Percentiles rank a stretch among this genome's conserved stretches.
Evolutionary conservation across 2,113 vertebrate species (phyloP).

Genomic region (Tamias sibiricus): DNA sequence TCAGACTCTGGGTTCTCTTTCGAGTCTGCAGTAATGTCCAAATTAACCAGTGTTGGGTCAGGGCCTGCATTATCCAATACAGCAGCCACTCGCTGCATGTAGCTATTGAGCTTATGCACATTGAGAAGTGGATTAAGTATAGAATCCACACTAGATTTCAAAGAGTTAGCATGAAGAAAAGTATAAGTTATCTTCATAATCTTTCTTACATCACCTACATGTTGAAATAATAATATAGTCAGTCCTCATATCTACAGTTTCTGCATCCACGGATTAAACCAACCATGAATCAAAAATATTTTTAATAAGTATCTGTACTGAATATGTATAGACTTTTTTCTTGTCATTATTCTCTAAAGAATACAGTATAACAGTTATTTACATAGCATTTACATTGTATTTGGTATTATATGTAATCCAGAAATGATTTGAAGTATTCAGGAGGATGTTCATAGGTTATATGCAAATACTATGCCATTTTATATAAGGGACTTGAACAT

Average conservation of each 20-base stretch:
- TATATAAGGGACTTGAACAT: neutral
- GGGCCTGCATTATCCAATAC: accelerated
- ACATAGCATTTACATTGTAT: neutral
- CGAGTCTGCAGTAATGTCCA: neutral
- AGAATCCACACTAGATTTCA: neutral
- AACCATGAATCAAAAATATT: neutral
- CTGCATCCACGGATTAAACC: neutral
- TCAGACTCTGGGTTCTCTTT: neutral
- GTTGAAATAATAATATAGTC: neutral
- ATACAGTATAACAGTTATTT: neutral
- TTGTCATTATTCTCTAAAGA: neutral
- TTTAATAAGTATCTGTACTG: neutral
- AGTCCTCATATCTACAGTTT: too few relatives aligned
- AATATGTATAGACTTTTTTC: neutral
- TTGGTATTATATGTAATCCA: neutral
- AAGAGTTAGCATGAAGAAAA: neutral
- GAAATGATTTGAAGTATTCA: neutral
- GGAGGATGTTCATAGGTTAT: neutral
- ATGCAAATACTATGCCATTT: neutral
- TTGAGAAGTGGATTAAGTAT: neutral
- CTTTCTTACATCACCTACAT: neutral
- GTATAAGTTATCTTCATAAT: neutral
- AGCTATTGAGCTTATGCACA: neutral
- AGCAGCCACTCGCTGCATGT: neutral
- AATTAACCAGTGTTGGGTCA: neutral